Evolutionary conservation across 2,888 invertebrate genomes (phyloP).

Genomic region (Apotomis capreana): DNA sequence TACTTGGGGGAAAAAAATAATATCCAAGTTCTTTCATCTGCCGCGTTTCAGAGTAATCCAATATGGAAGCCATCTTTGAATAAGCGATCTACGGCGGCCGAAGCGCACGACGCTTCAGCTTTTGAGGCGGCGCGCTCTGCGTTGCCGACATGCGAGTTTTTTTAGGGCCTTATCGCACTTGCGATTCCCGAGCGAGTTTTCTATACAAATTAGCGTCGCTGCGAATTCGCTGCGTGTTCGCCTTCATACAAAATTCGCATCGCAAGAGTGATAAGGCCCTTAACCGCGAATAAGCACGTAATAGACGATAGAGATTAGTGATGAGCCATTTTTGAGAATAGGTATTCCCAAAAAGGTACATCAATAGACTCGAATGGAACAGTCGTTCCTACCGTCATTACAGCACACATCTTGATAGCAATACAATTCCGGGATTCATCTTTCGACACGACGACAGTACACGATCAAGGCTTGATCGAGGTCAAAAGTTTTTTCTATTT

Average conservation of each 20-base stretch:
- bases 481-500: slow-evolving; percentile 59
- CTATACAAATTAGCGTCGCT: too few species aligned
- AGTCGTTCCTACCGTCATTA: not conserved
- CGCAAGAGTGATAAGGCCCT: not conserved
- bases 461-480: slow-evolving; percentile 57
- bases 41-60: not conserved
- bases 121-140: not conserved
- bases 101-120: not conserved
- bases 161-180: not conserved
- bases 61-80: not conserved
- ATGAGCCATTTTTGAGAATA: too few species aligned
- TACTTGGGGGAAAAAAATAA: slow-evolving; percentile 32
- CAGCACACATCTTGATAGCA: not conserved
- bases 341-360: too few species aligned
- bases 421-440: not conserved
- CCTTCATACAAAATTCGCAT: too few species aligned
- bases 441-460: slow-evolving; percentile 52
- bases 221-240: too few species aligned
- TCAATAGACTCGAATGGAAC: too few species aligned
- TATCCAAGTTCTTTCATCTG: not conserved
- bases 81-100: not conserved
- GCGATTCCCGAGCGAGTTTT: too few species aligned
- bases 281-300: not conserved
- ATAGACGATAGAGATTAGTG: not conserved
- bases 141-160: not conserved